These are phyloP conservation scores for Paraescarpia echinospica DNA, from an alignment of 1,140 invertebrate genomes.

Conservation along the genomic window DNA sequence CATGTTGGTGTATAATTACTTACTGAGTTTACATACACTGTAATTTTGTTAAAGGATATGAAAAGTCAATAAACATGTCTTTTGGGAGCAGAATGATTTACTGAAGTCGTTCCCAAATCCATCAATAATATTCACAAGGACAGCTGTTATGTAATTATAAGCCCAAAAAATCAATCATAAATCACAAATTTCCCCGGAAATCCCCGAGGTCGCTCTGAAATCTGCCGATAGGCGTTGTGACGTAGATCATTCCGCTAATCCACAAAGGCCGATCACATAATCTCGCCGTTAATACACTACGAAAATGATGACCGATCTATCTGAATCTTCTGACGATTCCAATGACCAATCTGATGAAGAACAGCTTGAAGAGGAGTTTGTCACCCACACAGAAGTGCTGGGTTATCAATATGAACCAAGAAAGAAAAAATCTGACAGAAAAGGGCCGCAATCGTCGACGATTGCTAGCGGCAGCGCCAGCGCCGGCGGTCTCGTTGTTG, in stretches of 20 bases:
- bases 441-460: background rate
- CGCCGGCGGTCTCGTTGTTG: background rate
- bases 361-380: too few species aligned
- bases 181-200: too few species aligned
- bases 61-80: background rate
- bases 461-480: conserved; percentile 8
- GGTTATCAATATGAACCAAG: conserved; percentile 8
- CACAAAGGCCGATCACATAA: too few species aligned
- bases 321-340: conserved; percentile 13
- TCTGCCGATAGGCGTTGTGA: too few species aligned
- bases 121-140: too few species aligned
- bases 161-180: background rate
- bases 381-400: background rate
- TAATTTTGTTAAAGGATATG: too few species aligned
- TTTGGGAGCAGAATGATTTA: background rate
- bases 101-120: background rate
- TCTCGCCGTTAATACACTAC: too few species aligned
- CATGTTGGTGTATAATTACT: too few species aligned
- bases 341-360: background rate
- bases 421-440: background rate
- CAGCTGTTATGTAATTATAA: background rate
- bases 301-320: too few species aligned
- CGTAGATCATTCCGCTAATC: too few species aligned
- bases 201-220: too few species aligned
- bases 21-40: too few species aligned